phyloP scores from a whole-genome alignment of 2,797 vertebrate genomes.

The Arvicola amphibius region DNA sequence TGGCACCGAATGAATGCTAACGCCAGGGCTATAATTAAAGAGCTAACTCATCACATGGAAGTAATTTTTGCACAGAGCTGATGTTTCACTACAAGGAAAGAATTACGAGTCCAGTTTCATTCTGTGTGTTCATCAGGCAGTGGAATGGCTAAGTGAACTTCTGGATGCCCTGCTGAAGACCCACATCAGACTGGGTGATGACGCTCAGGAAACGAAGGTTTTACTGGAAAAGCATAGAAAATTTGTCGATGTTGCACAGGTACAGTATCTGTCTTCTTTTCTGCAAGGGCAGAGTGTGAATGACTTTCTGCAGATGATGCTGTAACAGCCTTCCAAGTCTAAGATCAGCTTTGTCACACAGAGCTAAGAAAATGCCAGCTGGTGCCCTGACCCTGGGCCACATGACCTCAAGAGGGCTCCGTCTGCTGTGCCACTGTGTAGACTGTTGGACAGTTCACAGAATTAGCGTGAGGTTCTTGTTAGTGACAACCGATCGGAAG shows the following conservation, averaged over 20 bases:
- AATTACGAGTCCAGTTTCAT: not conserved
- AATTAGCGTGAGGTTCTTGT: conserved; percentile 19
- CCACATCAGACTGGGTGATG: conserved; percentile 95
- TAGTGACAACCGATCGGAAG: conserved; percentile 34
- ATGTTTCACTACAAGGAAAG: conserved; percentile 1
- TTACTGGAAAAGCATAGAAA: conserved; percentile 99
- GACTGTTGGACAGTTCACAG: not conserved
- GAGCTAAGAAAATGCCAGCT: conserved; percentile 42
- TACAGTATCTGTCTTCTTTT: conserved; percentile 81
- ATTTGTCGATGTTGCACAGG: conserved; percentile 99
- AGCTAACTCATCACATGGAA: not conserved
- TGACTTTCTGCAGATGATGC: conserved; percentile 67
- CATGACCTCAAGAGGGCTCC: conserved; percentile 31
- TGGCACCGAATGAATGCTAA: conserved; percentile 49
- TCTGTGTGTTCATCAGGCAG: conserved; percentile 86
- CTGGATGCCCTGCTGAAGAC: conserved; percentile 97
- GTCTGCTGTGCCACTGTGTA: not conserved
- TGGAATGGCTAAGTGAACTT: conserved; percentile 97
- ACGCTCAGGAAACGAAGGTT: conserved; percentile 95
- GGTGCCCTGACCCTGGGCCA: conserved; percentile 29
- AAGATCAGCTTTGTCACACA: conserved; percentile 67
- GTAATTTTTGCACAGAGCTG: not conserved
- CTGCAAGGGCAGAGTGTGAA: conserved; percentile 59
- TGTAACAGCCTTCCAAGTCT: conserved; percentile 53
- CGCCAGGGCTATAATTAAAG: not conserved